phyloP scores from a whole-genome alignment of 2,113 vertebrate species.

The Campylomormyrus numenius region DNA sequence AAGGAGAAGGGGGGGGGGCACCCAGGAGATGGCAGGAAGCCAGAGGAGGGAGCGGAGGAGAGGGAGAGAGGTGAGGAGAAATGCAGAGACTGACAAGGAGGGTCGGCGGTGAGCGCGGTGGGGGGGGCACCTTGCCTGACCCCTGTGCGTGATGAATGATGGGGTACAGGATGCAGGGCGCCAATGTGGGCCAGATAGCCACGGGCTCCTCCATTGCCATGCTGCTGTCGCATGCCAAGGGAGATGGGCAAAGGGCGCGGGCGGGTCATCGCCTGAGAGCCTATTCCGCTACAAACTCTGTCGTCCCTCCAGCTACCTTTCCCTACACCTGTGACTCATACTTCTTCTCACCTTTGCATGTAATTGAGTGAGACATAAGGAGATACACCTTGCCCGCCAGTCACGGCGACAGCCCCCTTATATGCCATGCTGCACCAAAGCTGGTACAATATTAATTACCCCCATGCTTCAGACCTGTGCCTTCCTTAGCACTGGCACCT shows the following conservation, averaged over 20 bases:
- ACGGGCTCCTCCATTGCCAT: conserved; percentile 47
- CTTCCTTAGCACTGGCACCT: not conserved
- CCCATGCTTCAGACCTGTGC: not conserved
- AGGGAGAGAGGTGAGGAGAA: not conserved
- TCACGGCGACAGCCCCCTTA: not conserved
- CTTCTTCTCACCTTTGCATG: not conserved
- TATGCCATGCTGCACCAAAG: not conserved
- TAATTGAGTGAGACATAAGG: conserved; percentile 6
- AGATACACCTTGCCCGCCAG: not conserved
- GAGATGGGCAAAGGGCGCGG: conserved; percentile 48
- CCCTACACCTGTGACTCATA: not conserved
- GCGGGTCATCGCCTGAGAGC: conserved; percentile 53
- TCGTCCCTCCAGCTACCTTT: not conserved
- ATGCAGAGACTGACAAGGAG: not conserved
- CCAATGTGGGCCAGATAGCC: conserved; percentile 44
- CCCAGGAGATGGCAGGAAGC: not conserved
- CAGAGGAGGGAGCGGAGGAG: not conserved
- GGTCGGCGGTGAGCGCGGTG: not conserved
- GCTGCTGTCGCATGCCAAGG: conserved; percentile 47
- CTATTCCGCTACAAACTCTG: conserved; percentile 49
- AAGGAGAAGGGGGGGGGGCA: not conserved
- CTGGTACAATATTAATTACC: not conserved
- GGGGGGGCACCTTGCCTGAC: not conserved
- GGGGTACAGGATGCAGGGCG: conserved; percentile 33
- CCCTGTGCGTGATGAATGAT: conserved; percentile 25